phyloP scores from a whole-genome alignment of 2,888 invertebrate genomes.

The Petrophora chlorosata region DNA sequence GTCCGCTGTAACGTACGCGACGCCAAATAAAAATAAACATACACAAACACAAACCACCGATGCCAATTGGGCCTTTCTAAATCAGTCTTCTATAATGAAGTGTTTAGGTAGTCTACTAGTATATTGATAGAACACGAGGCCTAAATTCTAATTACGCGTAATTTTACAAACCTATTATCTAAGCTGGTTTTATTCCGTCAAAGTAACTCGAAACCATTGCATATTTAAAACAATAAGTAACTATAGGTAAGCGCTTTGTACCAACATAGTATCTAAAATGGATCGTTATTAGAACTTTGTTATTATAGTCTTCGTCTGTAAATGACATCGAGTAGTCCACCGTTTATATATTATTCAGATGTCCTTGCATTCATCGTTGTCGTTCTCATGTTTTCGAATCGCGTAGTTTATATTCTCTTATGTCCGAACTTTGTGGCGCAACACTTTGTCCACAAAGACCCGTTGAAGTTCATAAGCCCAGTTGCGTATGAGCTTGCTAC shows the following conservation, averaged over 20 bases:
- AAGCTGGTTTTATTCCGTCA: too few species aligned
- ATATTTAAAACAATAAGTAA: slow-evolving; percentile 3
- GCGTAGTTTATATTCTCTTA: too few species aligned
- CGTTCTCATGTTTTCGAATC: too few species aligned
- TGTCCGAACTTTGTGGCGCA: slow-evolving; percentile 15
- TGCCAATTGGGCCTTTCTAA: slow-evolving; percentile 37
- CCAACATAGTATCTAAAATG: slow-evolving; percentile 15
- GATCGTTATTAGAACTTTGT: slow-evolving; percentile 25
- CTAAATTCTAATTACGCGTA: not conserved
- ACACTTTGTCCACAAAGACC: slow-evolving; percentile 33
- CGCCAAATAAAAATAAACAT: slow-evolving; percentile 67
- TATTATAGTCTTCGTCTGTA: too few species aligned
- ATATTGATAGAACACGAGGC: not conserved
- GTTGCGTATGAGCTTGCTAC: slow-evolving; percentile 49
- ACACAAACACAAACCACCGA: slow-evolving; percentile 40
- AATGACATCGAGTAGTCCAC: too few species aligned
- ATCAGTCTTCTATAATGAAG: slow-evolving; percentile 10
- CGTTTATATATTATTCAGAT: too few species aligned
- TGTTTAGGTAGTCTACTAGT: not conserved
- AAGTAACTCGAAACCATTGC: not conserved
- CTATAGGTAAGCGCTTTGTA: too few species aligned
- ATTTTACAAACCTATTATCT: too few species aligned
- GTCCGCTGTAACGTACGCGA: slow-evolving; percentile 66
- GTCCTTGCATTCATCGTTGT: not conserved
- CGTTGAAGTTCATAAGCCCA: slow-evolving; percentile 38